phyloP scores from a whole-genome alignment of 1,140 invertebrate species.

The Manduca sexta region DNA sequence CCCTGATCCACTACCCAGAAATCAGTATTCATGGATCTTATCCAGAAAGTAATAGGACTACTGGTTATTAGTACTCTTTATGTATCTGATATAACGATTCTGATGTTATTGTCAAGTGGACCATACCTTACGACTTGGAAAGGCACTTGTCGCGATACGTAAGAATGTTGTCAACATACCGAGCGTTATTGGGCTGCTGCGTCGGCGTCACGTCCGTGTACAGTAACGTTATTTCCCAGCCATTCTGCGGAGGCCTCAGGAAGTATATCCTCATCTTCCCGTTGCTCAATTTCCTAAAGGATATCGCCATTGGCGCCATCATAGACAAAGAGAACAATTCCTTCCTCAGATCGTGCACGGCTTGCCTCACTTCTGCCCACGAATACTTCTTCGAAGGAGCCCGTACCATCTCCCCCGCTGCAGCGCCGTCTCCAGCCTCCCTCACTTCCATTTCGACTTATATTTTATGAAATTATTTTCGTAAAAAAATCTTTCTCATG shows the following conservation, averaged over 20 bases:
- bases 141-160: too few relatives aligned
- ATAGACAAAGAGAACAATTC: slow-evolving; percentile 84
- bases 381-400: slow-evolving; percentile 67
- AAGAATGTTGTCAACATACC: too few relatives aligned
- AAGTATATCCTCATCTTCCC: slow-evolving; percentile 91
- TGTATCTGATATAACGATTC: too few relatives aligned
- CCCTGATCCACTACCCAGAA: too few relatives aligned
- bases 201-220: slow-evolving; percentile 84
- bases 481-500: slow-evolving; percentile 37
- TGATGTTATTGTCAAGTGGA: too few relatives aligned
- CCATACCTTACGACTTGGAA: too few relatives aligned
- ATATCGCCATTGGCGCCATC: slow-evolving; percentile 85
- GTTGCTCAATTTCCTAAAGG: slow-evolving; percentile 84
- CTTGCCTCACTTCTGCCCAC: slow-evolving; percentile 87
- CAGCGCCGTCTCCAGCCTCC: slow-evolving; percentile 58
- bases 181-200: slow-evolving; percentile 38
- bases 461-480: slow-evolving; percentile 26
- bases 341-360: slow-evolving; percentile 87
- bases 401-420: slow-evolving; percentile 44
- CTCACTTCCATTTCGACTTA: slow-evolving; percentile 62
- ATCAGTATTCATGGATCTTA: too few relatives aligned
- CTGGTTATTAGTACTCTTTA: too few relatives aligned
- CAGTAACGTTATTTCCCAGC: slow-evolving; percentile 90
- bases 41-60: too few relatives aligned
- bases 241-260: slow-evolving; percentile 86